phyloP scores from a whole-genome alignment of 23 tunicate species.

The Oikopleura albicans region DNA sequence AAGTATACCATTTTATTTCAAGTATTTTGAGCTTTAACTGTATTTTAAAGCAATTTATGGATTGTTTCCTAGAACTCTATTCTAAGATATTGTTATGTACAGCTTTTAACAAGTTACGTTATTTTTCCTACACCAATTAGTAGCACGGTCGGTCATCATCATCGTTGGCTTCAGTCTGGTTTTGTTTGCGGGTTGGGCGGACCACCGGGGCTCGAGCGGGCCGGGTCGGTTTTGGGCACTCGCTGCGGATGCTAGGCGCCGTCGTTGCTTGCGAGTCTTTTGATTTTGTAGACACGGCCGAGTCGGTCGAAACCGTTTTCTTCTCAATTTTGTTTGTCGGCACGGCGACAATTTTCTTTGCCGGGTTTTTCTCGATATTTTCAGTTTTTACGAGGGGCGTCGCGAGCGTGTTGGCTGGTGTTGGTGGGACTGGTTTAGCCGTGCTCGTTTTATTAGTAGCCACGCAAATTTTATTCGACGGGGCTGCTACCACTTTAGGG shows the following conservation, averaged over 20 bases:
- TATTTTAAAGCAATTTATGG: no score
- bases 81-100: no score
- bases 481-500: neutral
- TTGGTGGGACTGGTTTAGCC: neutral
- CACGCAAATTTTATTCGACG: no score
- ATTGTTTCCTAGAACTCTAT: no score
- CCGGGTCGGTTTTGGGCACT: neutral
- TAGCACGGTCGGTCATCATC: neutral
- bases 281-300: neutral
- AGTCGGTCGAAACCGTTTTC: neutral
- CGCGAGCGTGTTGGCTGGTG: neutral
- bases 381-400: neutral
- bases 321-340: no score
- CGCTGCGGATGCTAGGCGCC: neutral
- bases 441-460: no score
- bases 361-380: neutral
- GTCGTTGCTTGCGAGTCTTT: neutral
- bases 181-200: neutral
- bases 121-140: no score
- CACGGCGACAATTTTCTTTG: neutral
- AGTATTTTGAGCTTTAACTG: no score
- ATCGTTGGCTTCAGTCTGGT: neutral
- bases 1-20: no score
- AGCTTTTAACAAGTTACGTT: no score
- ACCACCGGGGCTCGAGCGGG: neutral